Percentiles rank a stretch among this genome's conserved stretches.
phyloP scores from a whole-genome alignment of 1,140 invertebrate species.

The Euura lappo region DNA sequence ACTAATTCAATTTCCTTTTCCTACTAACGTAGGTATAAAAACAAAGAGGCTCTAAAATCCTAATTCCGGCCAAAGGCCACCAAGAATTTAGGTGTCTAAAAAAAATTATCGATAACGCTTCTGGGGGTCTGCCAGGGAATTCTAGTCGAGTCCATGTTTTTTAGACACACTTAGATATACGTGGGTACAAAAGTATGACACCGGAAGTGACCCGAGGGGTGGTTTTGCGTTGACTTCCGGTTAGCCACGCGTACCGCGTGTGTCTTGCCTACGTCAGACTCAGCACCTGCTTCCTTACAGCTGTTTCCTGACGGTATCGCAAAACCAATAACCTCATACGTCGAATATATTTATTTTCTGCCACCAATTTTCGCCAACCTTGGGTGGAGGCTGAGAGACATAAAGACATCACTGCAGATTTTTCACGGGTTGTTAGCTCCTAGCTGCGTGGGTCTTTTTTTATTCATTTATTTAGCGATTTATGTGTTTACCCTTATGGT shows the following conservation, averaged over 20 bases:
- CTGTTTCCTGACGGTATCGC: slow-evolving; percentile 38
- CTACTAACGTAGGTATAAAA: neutral
- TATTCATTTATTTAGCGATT: slow-evolving; percentile 31
- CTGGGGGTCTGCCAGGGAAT: neutral
- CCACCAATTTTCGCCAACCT: too few species aligned
- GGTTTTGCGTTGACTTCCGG: slow-evolving; percentile 30
- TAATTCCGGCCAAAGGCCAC: too few species aligned
- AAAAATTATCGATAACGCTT: neutral
- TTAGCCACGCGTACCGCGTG: slow-evolving; percentile 51
- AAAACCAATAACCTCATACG: neutral
- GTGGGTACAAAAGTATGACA: slow-evolving; percentile 5
- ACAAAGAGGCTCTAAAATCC: too few species aligned
- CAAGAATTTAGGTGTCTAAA: too few species aligned
- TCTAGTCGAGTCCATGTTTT: neutral
- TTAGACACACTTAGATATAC: neutral
- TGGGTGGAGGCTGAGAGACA: neutral
- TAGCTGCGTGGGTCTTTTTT: neutral
- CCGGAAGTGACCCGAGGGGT: neutral
- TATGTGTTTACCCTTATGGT: slow-evolving; percentile 31
- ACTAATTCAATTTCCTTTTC: neutral
- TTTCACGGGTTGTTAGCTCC: slow-evolving; percentile 37
- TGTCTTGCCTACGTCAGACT: slow-evolving; percentile 50
- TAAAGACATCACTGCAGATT: slow-evolving; percentile 32
- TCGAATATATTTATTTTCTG: too few species aligned
- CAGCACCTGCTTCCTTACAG: slow-evolving; percentile 48